Conservation (phyloP, 2,797 vertebrate species). For the Heterohyrax brucei region DNA sequence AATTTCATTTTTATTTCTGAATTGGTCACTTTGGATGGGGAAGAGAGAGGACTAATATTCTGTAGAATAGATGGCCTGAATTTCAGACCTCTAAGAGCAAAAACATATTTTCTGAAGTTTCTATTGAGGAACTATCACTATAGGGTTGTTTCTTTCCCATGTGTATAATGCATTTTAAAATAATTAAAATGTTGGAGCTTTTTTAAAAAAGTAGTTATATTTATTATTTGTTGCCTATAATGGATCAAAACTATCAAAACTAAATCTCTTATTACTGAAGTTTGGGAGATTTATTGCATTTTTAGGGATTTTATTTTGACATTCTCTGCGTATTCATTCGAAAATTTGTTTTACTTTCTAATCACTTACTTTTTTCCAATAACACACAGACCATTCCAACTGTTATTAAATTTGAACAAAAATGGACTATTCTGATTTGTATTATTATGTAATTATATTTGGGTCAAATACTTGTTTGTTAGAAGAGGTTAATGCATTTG, state of each 20-base stretch:
- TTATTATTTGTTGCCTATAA: constrained; percentile 57
- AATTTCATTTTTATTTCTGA: constrained; percentile 44
- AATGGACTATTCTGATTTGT: constrained; percentile 85
- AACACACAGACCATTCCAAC: constrained; percentile 79
- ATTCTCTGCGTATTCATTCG: constrained; percentile 36
- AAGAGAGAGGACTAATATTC: neutral
- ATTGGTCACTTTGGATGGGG: constrained; percentile 5
- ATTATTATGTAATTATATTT: constrained; percentile 88
- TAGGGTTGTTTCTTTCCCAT: neutral
- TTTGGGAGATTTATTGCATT: constrained; percentile 42
- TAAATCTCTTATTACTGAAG: constrained; percentile 47
- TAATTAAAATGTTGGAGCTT: neutral
- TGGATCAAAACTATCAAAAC: constrained; percentile 62
- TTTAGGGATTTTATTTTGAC: constrained; percentile 73
- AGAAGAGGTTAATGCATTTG: constrained; percentile 80
- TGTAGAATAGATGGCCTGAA: neutral
- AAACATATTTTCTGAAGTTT: constrained; percentile 48
- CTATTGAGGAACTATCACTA: neutral
- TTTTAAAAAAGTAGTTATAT: neutral
- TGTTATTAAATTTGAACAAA: constrained; percentile 87
- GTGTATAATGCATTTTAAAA: constrained; percentile 33
- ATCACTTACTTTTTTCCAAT: constrained; percentile 81
- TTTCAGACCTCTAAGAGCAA: constrained; percentile 40
- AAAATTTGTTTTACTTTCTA: constrained; percentile 69
- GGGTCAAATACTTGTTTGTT: constrained; percentile 85